These are phyloP conservation scores for Orchestia grillus DNA, from an alignment of 1,140 invertebrate genomes.

Conservation along the genomic window DNA sequence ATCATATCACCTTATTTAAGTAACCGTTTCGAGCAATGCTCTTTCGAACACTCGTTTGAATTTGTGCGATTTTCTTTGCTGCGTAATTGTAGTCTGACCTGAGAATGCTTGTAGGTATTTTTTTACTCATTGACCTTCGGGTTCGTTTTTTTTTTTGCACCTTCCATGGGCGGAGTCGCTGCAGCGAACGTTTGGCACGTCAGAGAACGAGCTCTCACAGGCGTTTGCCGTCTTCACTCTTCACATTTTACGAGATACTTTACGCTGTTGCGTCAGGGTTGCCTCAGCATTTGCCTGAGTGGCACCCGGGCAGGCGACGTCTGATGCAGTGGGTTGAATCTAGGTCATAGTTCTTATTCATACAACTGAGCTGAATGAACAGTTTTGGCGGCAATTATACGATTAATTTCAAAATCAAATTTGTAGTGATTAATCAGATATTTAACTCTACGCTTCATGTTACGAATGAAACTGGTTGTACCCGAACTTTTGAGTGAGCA, in stretches of 20 bases:
- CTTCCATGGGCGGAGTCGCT: not conserved
- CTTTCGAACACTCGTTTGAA: not conserved
- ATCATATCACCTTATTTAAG: not conserved
- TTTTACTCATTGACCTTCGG: not conserved
- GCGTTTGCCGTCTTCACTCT: not conserved
- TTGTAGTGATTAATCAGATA: too few relatives aligned
- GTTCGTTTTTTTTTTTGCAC: not conserved
- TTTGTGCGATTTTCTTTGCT: not conserved
- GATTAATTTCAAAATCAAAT: too few relatives aligned
- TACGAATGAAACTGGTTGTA: too few relatives aligned
- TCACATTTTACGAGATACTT: not conserved
- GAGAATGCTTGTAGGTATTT: not conserved
- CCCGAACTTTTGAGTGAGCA: too few relatives aligned
- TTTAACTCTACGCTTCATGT: too few relatives aligned
- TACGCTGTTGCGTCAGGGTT: not conserved
- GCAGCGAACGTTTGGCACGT: not conserved
- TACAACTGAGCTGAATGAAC: not conserved
- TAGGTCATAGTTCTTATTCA: not conserved
- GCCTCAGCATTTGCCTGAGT: too few relatives aligned
- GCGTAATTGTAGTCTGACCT: not conserved
- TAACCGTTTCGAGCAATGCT: not conserved
- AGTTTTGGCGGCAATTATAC: too few relatives aligned
- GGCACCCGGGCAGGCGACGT: not conserved
- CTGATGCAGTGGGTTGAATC: not conserved
- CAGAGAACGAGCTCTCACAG: not conserved